Base-by-base conservation (phyloP, 2,888 invertebrate genomes). In the Axea sp. region DNA sequence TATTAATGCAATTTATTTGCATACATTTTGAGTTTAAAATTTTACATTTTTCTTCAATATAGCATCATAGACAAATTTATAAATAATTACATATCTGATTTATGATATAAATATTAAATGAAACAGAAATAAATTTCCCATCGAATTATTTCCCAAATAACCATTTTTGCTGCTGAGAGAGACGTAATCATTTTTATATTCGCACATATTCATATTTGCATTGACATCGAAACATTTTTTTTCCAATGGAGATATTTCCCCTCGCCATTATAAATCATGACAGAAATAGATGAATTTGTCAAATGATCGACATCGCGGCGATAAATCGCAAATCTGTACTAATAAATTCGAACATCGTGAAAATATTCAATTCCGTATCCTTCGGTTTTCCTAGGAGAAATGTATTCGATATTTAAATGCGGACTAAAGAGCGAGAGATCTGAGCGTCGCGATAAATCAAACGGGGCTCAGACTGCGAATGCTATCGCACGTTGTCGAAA, bases 401-500 rank as follows among this genome's bases (percentile, higher is more conserved):
- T 67, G 22, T 55, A 67, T 73, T 62, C 49, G 49, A 47, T 49
- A 73, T 73, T 62, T 62, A 73, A 68, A 73, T 68, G 62, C 49
- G 35, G 51, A 57, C 73, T 73, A 67, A 67, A 67, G 60, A 73
- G 67, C 31, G 26, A 39, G 37, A 28, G 30, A 53, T 59, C 33
- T 15, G 47, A 45, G 39, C 41, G 47, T 57, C 55, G 45, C 59
- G 43, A 74, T 74, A 74, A 71, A 74, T 69, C 59, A 65, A 26
- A 24, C 33, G 47, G 7, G 17, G 45, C 35, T 64, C 43, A 49
- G 45, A 12, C 45, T 57, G 68, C 53, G 35, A 57, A 28, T 26
- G 67, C 55, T 68, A 73, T 68, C 73, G 62, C 51, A 39, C 62
- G 55, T 69, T 73, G 57, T 73, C 60, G 73, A 68, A 73, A 62